These are phyloP conservation scores for Lasioglossum malachurum DNA, from an alignment of 2,888 invertebrate genomes.

Conservation along the genomic window DNA sequence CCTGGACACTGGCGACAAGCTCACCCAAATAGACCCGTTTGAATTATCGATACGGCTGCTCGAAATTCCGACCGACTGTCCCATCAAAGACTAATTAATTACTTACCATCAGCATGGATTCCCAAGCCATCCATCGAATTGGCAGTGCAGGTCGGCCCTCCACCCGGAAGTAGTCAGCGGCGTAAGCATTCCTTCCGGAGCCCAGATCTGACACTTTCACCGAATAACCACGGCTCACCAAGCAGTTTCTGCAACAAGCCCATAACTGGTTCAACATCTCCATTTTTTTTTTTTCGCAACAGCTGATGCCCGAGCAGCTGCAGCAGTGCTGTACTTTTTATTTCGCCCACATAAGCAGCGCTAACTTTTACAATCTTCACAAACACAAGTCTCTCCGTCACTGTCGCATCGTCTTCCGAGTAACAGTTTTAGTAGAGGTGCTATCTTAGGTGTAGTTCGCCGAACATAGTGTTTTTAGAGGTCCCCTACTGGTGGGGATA, in stretches of 20 bases:
- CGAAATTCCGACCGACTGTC: constrained; percentile 4
- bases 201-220: constrained; percentile 92
- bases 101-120: constrained; percentile 91
- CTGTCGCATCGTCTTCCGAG: too few species aligned
- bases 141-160: constrained; percentile 91
- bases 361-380: too few species aligned
- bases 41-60: not conserved
- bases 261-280: not conserved
- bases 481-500: not conserved
- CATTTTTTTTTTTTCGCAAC: not conserved
- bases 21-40: not conserved
- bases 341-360: too few species aligned
- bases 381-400: too few species aligned
- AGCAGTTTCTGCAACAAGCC: constrained; percentile 89
- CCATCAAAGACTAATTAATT: constrained; percentile 27
- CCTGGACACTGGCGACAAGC: not conserved
- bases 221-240: constrained; percentile 90
- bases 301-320: not conserved
- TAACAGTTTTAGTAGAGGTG: too few species aligned
- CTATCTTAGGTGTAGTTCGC: too few species aligned
- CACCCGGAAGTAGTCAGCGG: constrained; percentile 92
- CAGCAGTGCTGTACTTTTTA: not conserved
- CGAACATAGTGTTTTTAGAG: too few species aligned
- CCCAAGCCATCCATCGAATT: constrained; percentile 96
- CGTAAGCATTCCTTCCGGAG: constrained; percentile 89